These are phyloP conservation scores for Ceyx erithaca DNA, from an alignment of 2,797 vertebrate species.

Conservation along the genomic window DNA sequence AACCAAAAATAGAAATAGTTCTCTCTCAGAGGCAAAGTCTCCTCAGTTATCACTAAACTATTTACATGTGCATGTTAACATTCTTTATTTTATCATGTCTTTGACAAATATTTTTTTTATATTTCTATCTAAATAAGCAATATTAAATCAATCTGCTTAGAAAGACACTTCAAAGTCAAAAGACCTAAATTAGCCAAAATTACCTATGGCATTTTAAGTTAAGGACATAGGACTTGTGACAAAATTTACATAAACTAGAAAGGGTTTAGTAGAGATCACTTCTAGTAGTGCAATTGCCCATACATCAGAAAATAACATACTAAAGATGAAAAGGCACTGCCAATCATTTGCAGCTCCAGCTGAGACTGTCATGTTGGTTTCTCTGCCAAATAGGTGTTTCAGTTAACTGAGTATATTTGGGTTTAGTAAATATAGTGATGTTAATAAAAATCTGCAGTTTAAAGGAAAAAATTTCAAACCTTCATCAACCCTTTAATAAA, in stretches of 20 bases:
- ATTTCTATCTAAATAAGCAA: conserved; percentile 16
- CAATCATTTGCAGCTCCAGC: background rate
- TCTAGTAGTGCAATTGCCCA: background rate
- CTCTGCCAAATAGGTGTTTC: background rate
- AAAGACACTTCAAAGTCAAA: background rate
- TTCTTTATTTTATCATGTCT: conserved; percentile 2
- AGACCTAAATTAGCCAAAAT: background rate
- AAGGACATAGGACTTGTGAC: background rate
- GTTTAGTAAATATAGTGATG: background rate
- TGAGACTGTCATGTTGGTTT: background rate
- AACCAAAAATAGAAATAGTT: background rate
- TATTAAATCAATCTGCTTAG: conserved; percentile 2
- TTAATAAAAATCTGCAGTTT: background rate
- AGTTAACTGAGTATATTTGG: background rate
- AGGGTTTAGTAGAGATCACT: background rate
- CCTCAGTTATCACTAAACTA: background rate
- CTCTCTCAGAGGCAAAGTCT: background rate
- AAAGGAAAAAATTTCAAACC: background rate
- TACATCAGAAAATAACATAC: background rate
- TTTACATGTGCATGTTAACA: background rate
- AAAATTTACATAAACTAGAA: background rate
- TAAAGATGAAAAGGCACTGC: background rate
- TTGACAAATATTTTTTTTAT: background rate
- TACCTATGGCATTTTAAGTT: background rate
- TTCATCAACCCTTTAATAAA: background rate